Evolutionary conservation across 1,140 invertebrate species (phyloP), one percentile per base, ranked within the genome.

Genomic region (Lanistes nyassanus): DNA sequence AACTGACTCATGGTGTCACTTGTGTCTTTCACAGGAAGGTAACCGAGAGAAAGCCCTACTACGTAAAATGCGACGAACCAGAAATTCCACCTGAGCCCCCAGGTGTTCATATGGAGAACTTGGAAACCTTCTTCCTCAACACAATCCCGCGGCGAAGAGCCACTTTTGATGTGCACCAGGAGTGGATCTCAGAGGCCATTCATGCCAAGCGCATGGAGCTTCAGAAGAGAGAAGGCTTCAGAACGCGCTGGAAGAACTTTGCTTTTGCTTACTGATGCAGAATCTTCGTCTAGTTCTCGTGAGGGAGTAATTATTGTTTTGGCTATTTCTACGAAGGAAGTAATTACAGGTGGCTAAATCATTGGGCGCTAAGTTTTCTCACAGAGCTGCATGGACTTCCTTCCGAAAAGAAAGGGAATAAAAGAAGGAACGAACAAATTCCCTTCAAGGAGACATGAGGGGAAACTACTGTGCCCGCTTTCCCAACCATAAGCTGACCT

Each of bases 111-210:
- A 87, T 86, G 82, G 83, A 87, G 75, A 83, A 82, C 67, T 83
- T 74, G 26, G 85, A 88, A 56, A 86, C 86, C 21, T 88, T 86
- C 72, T 88, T 86, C 81, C 79, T 78, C 56, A 88, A 88, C 75
- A 88, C 87, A 13, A 88, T 88, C 62, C 87, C 87, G 7, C 72
- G 81, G 23, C 67, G 80, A 37, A 82, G 82, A 6, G 62, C 80
- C 47, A 80, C 80, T 11, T 87, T 84, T 58, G 70, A 79, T 11
- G 83, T 88, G 3, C 78, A 86, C 76, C 83, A 84, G 64, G 87
- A 88, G 47, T 88, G 86, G 86, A 80, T 85, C 21, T 88, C 87
- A 0, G 87, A 88, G 79, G 75, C 81, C 0, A 81, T 88, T 66
- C 80, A 84, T 51, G 85, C 84, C 31, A 87, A 88, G 76, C 78